Evolutionary conservation across 2,113 vertebrate genomes (phyloP), one percentile per base, ranked within the genome.

Genomic region (Galemys pyrenaicus): DNA sequence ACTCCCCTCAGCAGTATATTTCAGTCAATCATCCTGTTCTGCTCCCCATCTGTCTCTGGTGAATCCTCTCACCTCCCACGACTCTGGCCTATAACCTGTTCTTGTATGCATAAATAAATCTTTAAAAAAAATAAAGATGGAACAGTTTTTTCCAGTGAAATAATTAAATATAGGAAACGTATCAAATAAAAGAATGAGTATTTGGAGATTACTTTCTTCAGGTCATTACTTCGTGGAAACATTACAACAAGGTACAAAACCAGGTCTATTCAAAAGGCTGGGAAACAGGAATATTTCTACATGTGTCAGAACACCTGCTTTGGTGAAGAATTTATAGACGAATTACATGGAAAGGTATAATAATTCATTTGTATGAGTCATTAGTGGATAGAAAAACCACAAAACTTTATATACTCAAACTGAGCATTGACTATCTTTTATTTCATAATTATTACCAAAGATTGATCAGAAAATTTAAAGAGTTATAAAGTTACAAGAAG

Each of bases 361-460:
- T 22, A 35, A 88, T n/a, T 84, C 24, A 70, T 9, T 41, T 93
- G 49, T 15, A 37, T 41, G 37, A 90, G 39, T 46, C 26, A 68
- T 60, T 92, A 81, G 39, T 87, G 12, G 9, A 64, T 37, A 74
- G 37, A 73, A 91, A n/a, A 65, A 86, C 51, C 22, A 49, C 5
- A 37, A 93, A 15, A 82, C 20, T 65, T 90, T 65, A 71, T 22
- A 58, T 71, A 87, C 46, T n/a, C 30, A 64, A 89, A 64, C 13
- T 32, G 13, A 89, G 9, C 32, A 81, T 28, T 11, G 3, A 62
- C 44, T 79, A 86, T 4, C 24, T 92, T 89, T 94, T 44, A 89
- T 70, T 95, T 94, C 37, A 44, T 60, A 91, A 79, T 62, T 81
- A 85, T 80, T 81, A 80, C 11, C 6, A 89, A 67, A 92, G 37